Evolutionary conservation across 1,140 invertebrate species (phyloP).

Genomic region (Hyles euphorbiae): DNA sequence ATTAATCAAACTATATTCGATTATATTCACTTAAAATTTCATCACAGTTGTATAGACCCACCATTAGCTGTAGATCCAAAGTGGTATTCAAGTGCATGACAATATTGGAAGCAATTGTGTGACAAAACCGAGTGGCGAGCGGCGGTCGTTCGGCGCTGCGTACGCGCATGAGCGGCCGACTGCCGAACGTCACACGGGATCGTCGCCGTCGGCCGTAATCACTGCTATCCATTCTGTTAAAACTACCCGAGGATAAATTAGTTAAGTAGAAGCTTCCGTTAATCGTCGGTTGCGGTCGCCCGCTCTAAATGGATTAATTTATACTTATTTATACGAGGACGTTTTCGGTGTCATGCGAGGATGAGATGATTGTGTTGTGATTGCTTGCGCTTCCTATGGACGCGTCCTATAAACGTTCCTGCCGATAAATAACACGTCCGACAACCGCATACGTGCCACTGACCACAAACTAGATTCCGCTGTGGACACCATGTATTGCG

Average conservation of each 20-base stretch:
- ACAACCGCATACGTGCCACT: too few relatives aligned
- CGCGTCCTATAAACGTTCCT: conserved; percentile 60
- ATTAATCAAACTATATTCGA: too few relatives aligned
- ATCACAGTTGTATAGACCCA: too few relatives aligned
- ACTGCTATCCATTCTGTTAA: conserved; percentile 76
- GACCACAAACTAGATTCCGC: too few relatives aligned
- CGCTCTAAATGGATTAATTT: conserved; percentile 74
- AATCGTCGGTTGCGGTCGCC: conserved; percentile 70
- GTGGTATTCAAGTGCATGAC: too few relatives aligned
- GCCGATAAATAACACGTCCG: conserved; percentile 15
- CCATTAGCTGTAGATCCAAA: too few relatives aligned
- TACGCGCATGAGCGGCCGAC: conserved; percentile 19
- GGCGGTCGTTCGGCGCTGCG: too few relatives aligned
- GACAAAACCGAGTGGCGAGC: conserved; percentile 1
- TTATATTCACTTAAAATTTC: too few relatives aligned
- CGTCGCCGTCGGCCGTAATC: conserved; percentile 63
- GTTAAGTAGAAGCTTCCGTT: conserved; percentile 77
- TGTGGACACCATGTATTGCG: too few relatives aligned
- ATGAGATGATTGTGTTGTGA: conserved; percentile 72
- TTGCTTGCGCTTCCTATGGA: conserved; percentile 69
- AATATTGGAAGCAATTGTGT: too few relatives aligned
- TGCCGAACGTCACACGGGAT: conserved; percentile 47
- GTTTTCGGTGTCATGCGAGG: conserved; percentile 72
- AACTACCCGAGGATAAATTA: conserved; percentile 76
- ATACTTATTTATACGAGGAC: conserved; percentile 72